phyloP scores from a whole-genome alignment of 2,888 invertebrate genomes.

The Protonemura montana region DNA sequence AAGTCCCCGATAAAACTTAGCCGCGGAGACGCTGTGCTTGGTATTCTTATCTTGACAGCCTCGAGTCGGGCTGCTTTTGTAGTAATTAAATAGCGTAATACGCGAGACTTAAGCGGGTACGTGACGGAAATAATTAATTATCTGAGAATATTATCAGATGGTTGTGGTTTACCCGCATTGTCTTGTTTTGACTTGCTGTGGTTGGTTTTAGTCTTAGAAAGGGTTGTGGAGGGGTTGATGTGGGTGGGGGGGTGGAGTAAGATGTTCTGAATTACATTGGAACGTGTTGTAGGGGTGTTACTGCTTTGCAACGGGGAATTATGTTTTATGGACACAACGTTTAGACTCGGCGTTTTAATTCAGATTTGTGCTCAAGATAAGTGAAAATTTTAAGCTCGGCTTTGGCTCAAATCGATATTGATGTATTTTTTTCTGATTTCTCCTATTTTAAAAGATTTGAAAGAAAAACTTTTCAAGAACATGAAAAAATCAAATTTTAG shows the following conservation, averaged over 20 bases:
- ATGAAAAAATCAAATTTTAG: too few relatives aligned
- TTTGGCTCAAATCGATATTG: too few relatives aligned
- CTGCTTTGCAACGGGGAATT: too few relatives aligned
- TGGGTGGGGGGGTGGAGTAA: not conserved
- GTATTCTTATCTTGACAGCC: not conserved
- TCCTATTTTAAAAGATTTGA: too few relatives aligned
- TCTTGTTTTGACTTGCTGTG: not conserved
- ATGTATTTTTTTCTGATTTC: too few relatives aligned
- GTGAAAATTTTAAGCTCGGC: too few relatives aligned
- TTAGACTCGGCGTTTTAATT: too few relatives aligned
- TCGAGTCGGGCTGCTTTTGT: not conserved
- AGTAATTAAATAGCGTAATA: constrained; percentile 1
- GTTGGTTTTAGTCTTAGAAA: too few relatives aligned
- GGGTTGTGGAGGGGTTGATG: not conserved
- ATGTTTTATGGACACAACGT: too few relatives aligned
- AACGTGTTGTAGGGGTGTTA: not conserved
- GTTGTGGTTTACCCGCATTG: not conserved
- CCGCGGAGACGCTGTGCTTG: not conserved
- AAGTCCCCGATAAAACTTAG: not conserved
- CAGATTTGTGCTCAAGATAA: too few relatives aligned
- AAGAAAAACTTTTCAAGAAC: too few relatives aligned
- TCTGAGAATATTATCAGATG: not conserved
- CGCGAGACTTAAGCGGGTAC: not conserved
- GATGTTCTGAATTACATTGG: not conserved
- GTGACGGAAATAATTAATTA: constrained; percentile 12